These are phyloP conservation scores for Puma concolor DNA, from an alignment of 2,113 vertebrate species.

Conservation along the genomic window DNA sequence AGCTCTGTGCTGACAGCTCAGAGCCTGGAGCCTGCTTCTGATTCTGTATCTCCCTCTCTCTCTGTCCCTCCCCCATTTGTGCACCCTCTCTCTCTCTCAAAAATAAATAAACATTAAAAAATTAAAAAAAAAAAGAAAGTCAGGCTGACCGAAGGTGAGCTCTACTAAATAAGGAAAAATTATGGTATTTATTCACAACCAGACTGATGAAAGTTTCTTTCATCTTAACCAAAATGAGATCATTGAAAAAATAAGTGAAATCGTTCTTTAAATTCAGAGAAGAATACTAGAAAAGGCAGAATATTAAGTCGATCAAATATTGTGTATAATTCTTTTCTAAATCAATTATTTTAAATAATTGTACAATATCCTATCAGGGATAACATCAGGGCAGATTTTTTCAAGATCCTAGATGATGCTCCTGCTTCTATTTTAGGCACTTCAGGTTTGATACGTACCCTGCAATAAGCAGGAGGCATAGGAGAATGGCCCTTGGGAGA, in stretches of 20 bases:
- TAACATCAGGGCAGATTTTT: neutral
- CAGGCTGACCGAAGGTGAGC: neutral
- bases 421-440: neutral
- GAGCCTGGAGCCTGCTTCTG: too few relatives aligned
- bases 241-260: neutral
- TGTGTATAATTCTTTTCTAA: neutral
- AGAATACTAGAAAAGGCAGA: neutral
- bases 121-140: neutral
- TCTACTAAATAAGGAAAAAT: neutral
- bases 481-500: neutral
- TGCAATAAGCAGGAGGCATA: neutral
- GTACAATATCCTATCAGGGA: neutral
- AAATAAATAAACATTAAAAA: too few relatives aligned
- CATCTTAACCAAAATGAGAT: neutral
- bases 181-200: neutral
- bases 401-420: neutral
- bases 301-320: neutral
- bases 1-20: too few relatives aligned
- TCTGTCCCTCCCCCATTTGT: too few relatives aligned
- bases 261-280: neutral
- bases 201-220: neutral
- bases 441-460: too few relatives aligned
- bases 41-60: too few relatives aligned
- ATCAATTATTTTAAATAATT: neutral
- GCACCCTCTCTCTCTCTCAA: too few relatives aligned